phyloP scores from a whole-genome alignment of 2,797 vertebrate species.

The Sternarchorhynchus goeldii region DNA sequence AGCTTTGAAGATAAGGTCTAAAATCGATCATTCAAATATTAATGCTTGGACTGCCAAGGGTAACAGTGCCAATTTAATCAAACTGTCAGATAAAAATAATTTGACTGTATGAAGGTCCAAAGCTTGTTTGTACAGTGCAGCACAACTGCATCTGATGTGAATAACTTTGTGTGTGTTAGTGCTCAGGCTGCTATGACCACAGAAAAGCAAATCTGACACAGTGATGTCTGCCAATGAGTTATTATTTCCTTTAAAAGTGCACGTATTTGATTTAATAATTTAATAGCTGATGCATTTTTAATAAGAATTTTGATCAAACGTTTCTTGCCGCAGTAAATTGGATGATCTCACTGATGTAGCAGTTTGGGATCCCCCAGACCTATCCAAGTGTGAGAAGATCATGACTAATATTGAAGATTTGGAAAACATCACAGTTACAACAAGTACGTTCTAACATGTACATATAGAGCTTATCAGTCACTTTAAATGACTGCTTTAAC shows the following conservation, averaged over 20 bases:
- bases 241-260: neutral
- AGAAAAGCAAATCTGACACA: neutral
- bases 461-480: neutral
- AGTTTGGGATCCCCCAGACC: conserved; percentile 68
- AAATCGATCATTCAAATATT: conserved; percentile 40
- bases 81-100: conserved; percentile 35
- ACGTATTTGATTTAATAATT: neutral
- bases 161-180: conserved; percentile 1
- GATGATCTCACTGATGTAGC: conserved; percentile 64
- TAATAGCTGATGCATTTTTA: neutral
- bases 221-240: neutral
- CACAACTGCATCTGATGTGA: neutral
- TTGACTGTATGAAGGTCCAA: conserved; percentile 47
- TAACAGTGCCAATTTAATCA: conserved; percentile 40
- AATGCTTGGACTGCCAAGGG: conserved; percentile 42
- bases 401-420: conserved; percentile 66
- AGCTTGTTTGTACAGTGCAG: conserved; percentile 12
- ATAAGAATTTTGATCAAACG: too few relatives aligned
- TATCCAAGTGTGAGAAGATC: conserved; percentile 63
- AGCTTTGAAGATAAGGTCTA: conserved; percentile 43
- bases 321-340: conserved; percentile 63
- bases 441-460: conserved; percentile 63
- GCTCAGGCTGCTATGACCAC: neutral
- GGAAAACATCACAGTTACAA: conserved; percentile 69
- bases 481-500: neutral